Conservation (phyloP, 64 coral and sea anemone genomes). For the Stichodactyla helianthus region DNA sequence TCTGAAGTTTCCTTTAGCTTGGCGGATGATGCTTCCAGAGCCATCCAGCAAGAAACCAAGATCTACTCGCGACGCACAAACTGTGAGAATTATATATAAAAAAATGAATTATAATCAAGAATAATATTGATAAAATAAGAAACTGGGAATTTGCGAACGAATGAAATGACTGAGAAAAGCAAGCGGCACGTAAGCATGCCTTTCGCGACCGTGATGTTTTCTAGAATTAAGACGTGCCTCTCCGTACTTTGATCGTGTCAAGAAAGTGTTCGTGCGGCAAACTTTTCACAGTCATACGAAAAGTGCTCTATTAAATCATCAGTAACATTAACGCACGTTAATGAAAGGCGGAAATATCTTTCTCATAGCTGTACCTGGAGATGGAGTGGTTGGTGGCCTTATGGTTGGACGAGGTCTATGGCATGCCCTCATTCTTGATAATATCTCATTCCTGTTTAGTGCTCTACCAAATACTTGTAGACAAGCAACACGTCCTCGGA, state of each 20-base stretch:
- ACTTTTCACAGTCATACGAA: no score
- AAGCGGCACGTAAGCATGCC: no score
- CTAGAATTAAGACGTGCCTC: no score
- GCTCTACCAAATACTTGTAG: slow-evolving; percentile 65
- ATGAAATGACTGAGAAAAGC: no score
- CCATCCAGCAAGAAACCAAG: slow-evolving; percentile 50
- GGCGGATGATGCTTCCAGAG: slow-evolving; percentile 38
- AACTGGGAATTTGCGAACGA: no score
- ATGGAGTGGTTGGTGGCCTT: neutral
- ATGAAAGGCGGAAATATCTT: neutral
- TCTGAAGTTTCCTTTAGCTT: slow-evolving; percentile 42
- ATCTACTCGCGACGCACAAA: slow-evolving; percentile 45
- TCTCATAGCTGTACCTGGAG: neutral
- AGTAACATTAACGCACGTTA: neutral
- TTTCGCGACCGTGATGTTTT: no score
- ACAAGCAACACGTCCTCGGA: slow-evolving; percentile 59
- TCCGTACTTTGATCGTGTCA: no score
- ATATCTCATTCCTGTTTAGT: slow-evolving; percentile 32
- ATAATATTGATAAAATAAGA: no score
- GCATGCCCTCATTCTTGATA: slow-evolving; percentile 35
- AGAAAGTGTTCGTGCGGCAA: no score
- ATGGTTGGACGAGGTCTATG: neutral
- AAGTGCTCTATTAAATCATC: no score
- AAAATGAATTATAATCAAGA: no score
- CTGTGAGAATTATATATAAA: neutral